Evolutionary conservation across 2,113 vertebrate genomes (phyloP).

Genomic region (Syngnathoides biaculeatus): DNA sequence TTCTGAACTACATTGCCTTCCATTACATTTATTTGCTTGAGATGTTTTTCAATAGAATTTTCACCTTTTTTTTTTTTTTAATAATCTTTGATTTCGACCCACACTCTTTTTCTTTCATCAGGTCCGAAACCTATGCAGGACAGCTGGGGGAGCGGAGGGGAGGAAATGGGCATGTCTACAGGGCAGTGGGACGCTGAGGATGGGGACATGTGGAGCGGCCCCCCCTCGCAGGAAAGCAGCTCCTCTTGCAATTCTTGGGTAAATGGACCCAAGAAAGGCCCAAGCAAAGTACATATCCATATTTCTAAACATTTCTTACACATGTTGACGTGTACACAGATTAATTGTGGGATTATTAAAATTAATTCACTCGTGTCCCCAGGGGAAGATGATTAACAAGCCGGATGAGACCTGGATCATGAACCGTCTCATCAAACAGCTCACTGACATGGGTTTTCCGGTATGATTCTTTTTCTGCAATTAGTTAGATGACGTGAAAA

Average conservation of each 20-base stretch:
- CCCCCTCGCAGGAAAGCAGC: slow-evolving; percentile 88
- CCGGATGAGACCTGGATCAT: slow-evolving; percentile 94
- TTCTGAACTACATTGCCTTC: not conserved
- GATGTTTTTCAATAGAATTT: not conserved
- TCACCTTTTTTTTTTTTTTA: not conserved
- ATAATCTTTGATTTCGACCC: not conserved
- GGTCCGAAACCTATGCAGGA: slow-evolving; percentile 99
- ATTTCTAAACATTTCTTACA: not conserved
- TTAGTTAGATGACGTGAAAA: not conserved
- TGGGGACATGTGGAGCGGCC: slow-evolving; percentile 91
- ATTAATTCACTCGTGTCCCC: slow-evolving; percentile 8
- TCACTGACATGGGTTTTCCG: slow-evolving; percentile 99
- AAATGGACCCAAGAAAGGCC: slow-evolving; percentile 85
- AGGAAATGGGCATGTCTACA: slow-evolving; percentile 82
- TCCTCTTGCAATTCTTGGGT: slow-evolving; percentile 93
- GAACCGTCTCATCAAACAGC: slow-evolving; percentile 94
- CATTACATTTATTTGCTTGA: not conserved
- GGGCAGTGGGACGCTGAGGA: slow-evolving; percentile 92
- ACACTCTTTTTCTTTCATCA: slow-evolving; percentile 39
- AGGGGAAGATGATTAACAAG: slow-evolving; percentile 89
- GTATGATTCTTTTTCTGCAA: slow-evolving; percentile 64
- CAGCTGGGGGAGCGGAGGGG: slow-evolving; percentile 89
- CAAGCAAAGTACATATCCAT: slow-evolving; percentile 81
- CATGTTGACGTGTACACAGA: not conserved
- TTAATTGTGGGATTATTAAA: not conserved